A percentile compares a stretch with the other conserved stretches of the same genome.
Evolutionary conservation across 2,113 vertebrate genomes (phyloP).

Genomic region (Microtus pennsylvanicus): DNA sequence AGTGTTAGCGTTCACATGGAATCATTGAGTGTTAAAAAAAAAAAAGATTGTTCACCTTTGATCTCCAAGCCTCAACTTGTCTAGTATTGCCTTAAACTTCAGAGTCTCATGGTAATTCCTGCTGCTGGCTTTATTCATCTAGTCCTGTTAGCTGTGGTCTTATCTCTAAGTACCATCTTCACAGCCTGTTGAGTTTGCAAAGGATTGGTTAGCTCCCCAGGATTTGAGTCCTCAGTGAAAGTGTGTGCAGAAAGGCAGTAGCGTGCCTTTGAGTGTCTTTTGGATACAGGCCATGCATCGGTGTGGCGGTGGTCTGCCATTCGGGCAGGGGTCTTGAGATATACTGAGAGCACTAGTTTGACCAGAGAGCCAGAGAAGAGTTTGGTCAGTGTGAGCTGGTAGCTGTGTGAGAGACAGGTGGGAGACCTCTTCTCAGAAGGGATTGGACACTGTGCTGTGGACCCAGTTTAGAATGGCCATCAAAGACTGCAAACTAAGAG

Average conservation of each 20-base stretch:
- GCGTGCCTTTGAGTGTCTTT: too few relatives aligned
- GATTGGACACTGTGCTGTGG: accelerated
- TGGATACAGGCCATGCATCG: neutral
- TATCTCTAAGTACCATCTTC: neutral
- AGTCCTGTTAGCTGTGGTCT: neutral
- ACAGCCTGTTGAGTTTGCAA: neutral
- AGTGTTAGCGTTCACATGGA: neutral
- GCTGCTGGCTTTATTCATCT: neutral
- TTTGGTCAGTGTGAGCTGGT: neutral
- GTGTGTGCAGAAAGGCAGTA: neutral
- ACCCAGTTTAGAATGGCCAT: neutral
- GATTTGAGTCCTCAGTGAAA: neutral
- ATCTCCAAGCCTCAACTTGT: neutral
- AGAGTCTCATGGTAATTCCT: neutral
- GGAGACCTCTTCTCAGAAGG: too few relatives aligned
- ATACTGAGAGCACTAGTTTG: neutral
- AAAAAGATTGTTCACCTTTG: neutral
- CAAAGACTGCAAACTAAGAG: neutral
- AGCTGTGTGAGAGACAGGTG: neutral
- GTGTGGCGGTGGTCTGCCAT: too few relatives aligned
- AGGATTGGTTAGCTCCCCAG: neutral
- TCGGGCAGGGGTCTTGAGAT: neutral
- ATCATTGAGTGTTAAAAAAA: neutral
- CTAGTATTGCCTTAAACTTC: neutral
- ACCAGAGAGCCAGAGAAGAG: neutral